Conservation (phyloP, 2,797 vertebrate genomes). For the Anisognathus igniventris region DNA sequence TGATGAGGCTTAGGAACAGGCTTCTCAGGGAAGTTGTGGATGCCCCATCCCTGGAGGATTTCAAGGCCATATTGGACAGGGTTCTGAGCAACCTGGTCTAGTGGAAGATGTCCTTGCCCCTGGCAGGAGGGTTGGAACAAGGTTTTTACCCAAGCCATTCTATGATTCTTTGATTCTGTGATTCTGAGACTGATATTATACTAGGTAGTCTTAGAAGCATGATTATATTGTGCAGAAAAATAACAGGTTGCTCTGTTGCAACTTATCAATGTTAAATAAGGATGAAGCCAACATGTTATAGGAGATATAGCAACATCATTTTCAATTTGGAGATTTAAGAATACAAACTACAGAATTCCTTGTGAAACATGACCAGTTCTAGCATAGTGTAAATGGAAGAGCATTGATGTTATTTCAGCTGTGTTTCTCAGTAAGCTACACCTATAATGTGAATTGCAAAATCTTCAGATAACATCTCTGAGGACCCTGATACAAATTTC, state of each 20-base stretch:
- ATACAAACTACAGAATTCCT: not conserved
- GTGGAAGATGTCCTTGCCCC: not conserved
- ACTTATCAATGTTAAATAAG: not conserved
- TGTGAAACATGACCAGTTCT: not conserved
- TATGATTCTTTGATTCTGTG: not conserved
- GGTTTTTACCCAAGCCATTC: not conserved
- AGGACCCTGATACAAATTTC: not conserved
- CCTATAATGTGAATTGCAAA: not conserved
- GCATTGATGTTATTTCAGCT: not conserved
- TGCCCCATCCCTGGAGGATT: not conserved
- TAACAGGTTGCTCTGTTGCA: not conserved
- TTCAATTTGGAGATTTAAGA: not conserved
- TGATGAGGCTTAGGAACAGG: not conserved
- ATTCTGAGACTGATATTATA: not conserved
- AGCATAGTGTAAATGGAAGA: not conserved
- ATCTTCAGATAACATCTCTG: not conserved
- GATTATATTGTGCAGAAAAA: not conserved
- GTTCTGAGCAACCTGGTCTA: accelerated
- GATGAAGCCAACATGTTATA: not conserved
- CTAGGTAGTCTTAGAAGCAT: not conserved
- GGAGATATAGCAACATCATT: not conserved
- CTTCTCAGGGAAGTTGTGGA: not conserved
- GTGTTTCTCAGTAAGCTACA: not conserved
- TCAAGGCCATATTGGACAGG: not conserved
- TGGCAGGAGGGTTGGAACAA: not conserved